phyloP scores from a whole-genome alignment of 2,888 invertebrate species.

The Sarcophaga variegata region DNA sequence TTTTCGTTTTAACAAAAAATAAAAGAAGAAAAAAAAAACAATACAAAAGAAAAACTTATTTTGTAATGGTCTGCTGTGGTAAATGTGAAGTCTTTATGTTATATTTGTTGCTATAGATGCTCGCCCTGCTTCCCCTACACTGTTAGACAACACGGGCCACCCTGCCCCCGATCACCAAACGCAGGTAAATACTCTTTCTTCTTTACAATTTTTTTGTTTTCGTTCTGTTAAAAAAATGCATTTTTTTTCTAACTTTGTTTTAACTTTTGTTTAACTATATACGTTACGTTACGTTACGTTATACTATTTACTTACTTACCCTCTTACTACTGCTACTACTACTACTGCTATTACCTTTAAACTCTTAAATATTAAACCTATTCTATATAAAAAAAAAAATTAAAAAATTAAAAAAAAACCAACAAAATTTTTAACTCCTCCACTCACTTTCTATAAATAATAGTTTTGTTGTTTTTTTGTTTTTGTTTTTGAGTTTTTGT shows the following conservation, averaged over 20 bases:
- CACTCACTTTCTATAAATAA: constrained; percentile 37
- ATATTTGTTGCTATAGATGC: constrained; percentile 97
- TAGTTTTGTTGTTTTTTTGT: no score
- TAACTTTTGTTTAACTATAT: constrained; percentile 52
- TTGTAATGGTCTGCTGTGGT: constrained; percentile 83
- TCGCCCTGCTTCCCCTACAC: constrained; percentile 93
- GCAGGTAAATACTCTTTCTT: constrained; percentile 85
- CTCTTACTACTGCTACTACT: constrained; percentile 37
- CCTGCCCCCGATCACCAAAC: constrained; percentile 88
- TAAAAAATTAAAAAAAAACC: constrained; percentile 14
- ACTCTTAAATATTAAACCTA: constrained; percentile 22
- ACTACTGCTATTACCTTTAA: constrained; percentile 36
- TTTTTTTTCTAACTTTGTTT: constrained; percentile 52
- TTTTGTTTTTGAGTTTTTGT: neutral
- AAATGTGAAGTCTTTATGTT: constrained; percentile 85
- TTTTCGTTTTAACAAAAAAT: constrained; percentile 33
- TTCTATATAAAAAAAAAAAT: neutral
- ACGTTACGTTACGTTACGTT: constrained; percentile 48
- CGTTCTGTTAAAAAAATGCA: constrained; percentile 54
- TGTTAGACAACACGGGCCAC: constrained; percentile 93
- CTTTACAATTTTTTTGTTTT: constrained; percentile 72
- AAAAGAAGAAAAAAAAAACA: constrained; percentile 37
- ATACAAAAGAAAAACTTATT: constrained; percentile 72
- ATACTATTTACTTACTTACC: constrained; percentile 31
- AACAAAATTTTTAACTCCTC: neutral